Base-by-base conservation (phyloP, 2,888 invertebrate genomes). In the Drosophila emarginata region DNA sequence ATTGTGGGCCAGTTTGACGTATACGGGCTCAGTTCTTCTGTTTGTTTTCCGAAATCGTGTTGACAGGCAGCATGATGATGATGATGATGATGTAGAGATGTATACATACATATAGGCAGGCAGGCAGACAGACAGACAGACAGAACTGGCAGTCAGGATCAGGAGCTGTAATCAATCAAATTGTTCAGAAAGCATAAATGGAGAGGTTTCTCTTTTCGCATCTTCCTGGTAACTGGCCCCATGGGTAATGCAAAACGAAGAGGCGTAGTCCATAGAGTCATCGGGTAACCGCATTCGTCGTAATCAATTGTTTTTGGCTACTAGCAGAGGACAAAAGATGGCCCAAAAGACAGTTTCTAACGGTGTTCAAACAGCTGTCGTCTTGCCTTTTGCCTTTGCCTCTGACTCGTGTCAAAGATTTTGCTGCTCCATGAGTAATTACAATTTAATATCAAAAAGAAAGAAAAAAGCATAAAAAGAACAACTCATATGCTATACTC, bases 161-260 rank as follows among this genome's bases (percentile, higher is more conserved):
- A 51, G 54, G 78, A 76, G 78, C 82, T 77, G 87, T 88, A 88
- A 91, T 91, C 91, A 91, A 85, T 85, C 84, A 85, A 74, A 23
- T 40, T 51, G 54, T 37, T 23, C 72, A 69, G 53, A 61, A 61
- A 60, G 61, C 58, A 52, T 21, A 58, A 23, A 14, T n/a, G 23
- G 58, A 12, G 11, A 4, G 45, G 18, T 18, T 45, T 4, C 21
- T 28, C 32, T n/a, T 11, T 32, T 32, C 23, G 26, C 50, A 14
- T 21, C 64, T 79, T 79, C 87, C 74, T 36, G 32, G 58, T 76
- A 82, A 87, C 77, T 79, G 77, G 61, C 66, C 88, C 88, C 88
- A 86, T 78, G 88, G 82, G 84, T 83, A 76, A 82, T 77, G 36
- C 36, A 61, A 45, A 45, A 45, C 53, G 51, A 9, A 40, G 7